Conservation (phyloP, 2,888 invertebrate genomes). For the Margaritifera margaritifera region DNA sequence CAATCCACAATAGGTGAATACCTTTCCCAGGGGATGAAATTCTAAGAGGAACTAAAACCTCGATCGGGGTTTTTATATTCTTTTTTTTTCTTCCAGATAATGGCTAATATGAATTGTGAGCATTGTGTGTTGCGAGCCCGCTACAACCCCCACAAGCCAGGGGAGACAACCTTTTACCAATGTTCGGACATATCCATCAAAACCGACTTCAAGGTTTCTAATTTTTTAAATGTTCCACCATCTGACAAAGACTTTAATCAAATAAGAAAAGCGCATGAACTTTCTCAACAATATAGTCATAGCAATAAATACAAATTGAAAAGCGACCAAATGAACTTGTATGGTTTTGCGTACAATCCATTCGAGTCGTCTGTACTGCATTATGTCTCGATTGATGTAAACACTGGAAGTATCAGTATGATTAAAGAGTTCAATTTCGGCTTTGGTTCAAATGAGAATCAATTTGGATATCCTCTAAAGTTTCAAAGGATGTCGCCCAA, state of each 20-base stretch:
- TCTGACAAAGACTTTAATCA: constrained; percentile 12
- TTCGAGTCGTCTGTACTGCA: constrained; percentile 31
- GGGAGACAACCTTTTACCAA: constrained; percentile 51
- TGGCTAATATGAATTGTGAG: constrained; percentile 44
- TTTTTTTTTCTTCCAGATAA: constrained; percentile 31
- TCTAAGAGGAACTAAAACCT: too few species aligned
- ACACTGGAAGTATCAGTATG: constrained; percentile 24
- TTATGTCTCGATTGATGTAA: constrained; percentile 30
- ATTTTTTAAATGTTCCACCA: not conserved
- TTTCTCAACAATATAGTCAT: constrained; percentile 8
- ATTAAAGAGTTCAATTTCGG: constrained; percentile 34
- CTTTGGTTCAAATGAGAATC: constrained; percentile 21
- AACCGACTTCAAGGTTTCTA: not conserved
- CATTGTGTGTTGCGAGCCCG: constrained; percentile 50
- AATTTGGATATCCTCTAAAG: not conserved
- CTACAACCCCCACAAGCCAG: constrained; percentile 53
- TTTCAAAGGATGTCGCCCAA: not conserved
- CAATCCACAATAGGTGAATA: too few species aligned
- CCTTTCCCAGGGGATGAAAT: too few species aligned
- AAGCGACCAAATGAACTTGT: constrained; percentile 11
- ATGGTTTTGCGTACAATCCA: constrained; percentile 42
- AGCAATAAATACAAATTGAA: not conserved
- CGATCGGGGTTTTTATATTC: not conserved
- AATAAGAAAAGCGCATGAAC: constrained; percentile 19
- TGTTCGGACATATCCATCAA: constrained; percentile 46